Evolutionary conservation across 2,888 invertebrate genomes (phyloP).

Genomic region (Orthosia cruda): DNA sequence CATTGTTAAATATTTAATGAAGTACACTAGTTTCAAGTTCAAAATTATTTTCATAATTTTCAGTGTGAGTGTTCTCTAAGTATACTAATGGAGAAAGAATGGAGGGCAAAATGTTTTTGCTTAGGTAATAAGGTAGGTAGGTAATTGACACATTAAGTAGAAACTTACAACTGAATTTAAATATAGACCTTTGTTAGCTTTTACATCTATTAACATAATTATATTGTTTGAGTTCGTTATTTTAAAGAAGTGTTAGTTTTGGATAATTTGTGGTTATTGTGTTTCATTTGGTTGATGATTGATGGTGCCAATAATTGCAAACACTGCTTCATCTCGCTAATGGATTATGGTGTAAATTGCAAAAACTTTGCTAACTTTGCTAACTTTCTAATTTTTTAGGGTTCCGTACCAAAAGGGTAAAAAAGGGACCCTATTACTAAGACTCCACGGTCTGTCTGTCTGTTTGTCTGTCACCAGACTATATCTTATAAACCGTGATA

Average conservation of each 20-base stretch:
- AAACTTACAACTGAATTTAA: conserved; percentile 47
- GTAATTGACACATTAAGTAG: conserved; percentile 35
- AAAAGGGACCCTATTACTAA: too few species aligned
- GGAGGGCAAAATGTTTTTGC: conserved; percentile 18
- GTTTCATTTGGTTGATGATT: background rate
- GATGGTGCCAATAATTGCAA: background rate
- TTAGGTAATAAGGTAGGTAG: conserved; percentile 16
- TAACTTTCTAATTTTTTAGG: too few species aligned
- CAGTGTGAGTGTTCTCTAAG: background rate
- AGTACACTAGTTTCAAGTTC: conserved; percentile 29
- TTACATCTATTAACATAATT: conserved; percentile 29
- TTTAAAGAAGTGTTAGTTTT: background rate
- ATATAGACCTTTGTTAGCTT: conserved; percentile 43
- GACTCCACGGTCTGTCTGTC: too few species aligned
- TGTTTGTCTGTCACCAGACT: too few species aligned
- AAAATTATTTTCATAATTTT: conserved; percentile 33
- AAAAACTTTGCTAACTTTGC: too few species aligned
- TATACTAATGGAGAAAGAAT: background rate
- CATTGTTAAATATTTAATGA: conserved; percentile 32
- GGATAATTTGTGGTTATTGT: background rate
- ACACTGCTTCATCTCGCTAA: too few species aligned
- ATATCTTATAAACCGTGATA: too few species aligned
- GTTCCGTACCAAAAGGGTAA: too few species aligned
- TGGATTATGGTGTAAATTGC: too few species aligned
- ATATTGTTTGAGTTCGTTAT: conserved; percentile 2